A percentile compares a stretch with the other conserved stretches of the same genome.
Evolutionary conservation across 1,140 invertebrate genomes (phyloP).

Genomic region (Drosophila kepulauana): DNA sequence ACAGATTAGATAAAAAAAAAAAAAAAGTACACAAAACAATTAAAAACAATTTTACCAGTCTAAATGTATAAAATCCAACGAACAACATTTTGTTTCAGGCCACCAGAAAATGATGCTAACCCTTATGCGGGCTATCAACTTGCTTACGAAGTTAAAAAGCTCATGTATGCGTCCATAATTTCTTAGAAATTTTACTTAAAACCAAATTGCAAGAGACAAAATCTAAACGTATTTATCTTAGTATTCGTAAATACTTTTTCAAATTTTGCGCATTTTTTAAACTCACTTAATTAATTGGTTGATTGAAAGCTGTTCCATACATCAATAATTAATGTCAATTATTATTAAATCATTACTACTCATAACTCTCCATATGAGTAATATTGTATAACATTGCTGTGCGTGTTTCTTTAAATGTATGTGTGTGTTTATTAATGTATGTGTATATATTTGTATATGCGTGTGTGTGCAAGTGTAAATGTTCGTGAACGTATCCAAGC

Average conservation of each 20-base stretch:
- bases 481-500: constrained; percentile 31
- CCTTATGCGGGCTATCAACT: constrained; percentile 98
- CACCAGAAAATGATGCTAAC: constrained; percentile 93
- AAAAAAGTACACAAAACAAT: constrained; percentile 13
- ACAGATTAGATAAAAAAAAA: constrained; percentile 1
- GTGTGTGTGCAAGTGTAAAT: constrained; percentile 15
- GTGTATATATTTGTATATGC: constrained; percentile 4
- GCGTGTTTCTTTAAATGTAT: constrained; percentile 47
- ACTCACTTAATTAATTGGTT: constrained; percentile 63
- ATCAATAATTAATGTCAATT: constrained; percentile 63
- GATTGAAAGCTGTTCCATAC: constrained; percentile 76
- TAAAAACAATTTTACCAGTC: constrained; percentile 62
- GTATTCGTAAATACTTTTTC: constrained; percentile 78
- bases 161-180: constrained; percentile 95
- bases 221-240: constrained; percentile 62
- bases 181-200: constrained; percentile 75
- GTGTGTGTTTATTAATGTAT: constrained; percentile 2
- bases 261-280: constrained; percentile 80
- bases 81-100: constrained; percentile 88
- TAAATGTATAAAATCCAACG: constrained; percentile 79
- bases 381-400: constrained; percentile 63
- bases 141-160: constrained; percentile 99
- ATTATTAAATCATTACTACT: constrained; percentile 37
- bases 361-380: constrained; percentile 60
- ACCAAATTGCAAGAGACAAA: constrained; percentile 34